Evolutionary conservation across 2,888 invertebrate species (phyloP), one percentile per base, ranked within the genome.

Genomic region (Coremacera marginata): DNA sequence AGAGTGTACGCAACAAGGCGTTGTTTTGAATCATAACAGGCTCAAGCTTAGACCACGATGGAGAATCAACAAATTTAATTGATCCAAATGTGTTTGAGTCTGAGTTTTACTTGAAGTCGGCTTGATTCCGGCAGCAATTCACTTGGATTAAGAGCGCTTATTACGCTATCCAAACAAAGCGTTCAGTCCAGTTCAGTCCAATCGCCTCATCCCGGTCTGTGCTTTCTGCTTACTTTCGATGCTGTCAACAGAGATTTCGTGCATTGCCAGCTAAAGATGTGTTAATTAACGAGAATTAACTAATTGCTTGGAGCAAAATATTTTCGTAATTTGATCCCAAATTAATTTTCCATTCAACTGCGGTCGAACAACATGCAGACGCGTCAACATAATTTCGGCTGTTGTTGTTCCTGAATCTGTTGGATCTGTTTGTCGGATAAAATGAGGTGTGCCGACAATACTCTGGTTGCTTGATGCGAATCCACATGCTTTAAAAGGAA

Each of bases 221-320:
- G 34, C 19, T 49, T 44, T 44, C 31, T 16, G 49, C 63, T 25
- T 60, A 25, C 31, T 19, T 55, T 31, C 71, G 22, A 25, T 82
- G 82, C 86, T 88, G 88, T 87, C 87, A 87, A 87, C 88, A 88
- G 84, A 85, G 88, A 88, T 88, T 88, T 86, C 82, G 81, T 82
- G 77, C 81, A 82, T 81, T 82, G 83, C 81, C 22, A 49, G 60
- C 22, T 37, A 84, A 86, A 82, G 82, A 88, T 86, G 86, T 87
- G 88, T 88, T 88, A 88, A 88, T 88, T 88, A 87, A 88, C 87
- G 87, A 86, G 87, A 87, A 87, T 88, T 88, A 88, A 88, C 88
- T 88, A 88, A 88, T 88, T 88, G 87, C 85, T 88, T 85, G 86
- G 86, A 86, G 88, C 84, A 86, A 88, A 88, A 88, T 88, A 88